Evolutionary conservation across 2,113 vertebrate species (phyloP).

Genomic region (Arvicanthis niloticus): DNA sequence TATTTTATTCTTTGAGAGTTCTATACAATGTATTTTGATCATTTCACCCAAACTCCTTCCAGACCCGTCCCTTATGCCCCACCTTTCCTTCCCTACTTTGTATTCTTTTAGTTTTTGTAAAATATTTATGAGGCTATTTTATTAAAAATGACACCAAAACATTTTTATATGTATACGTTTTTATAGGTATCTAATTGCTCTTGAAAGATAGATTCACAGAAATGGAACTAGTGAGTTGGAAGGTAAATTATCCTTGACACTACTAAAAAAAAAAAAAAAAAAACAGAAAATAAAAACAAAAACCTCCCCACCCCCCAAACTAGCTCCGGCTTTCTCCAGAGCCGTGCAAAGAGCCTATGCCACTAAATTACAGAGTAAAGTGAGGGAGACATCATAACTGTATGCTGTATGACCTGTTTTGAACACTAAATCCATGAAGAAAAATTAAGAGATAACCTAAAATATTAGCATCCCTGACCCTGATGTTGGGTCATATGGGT

Average conservation of each 20-base stretch:
- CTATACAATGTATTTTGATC: background rate
- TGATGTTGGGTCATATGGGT: background rate
- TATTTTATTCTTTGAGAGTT: background rate
- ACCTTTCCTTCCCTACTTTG: background rate
- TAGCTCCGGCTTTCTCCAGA: background rate
- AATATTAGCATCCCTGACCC: background rate
- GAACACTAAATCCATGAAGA: background rate
- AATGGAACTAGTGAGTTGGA: background rate
- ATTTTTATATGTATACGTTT: background rate
- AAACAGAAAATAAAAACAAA: background rate
- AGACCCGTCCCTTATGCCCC: background rate
- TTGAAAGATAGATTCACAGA: slow-evolving; percentile 31
- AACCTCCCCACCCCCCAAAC: background rate
- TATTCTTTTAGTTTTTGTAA: background rate
- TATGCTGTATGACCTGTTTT: background rate
- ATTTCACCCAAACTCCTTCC: background rate
- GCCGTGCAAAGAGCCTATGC: background rate
- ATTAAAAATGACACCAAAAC: background rate
- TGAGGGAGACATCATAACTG: background rate
- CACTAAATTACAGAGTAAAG: no score
- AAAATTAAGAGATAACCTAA: background rate
- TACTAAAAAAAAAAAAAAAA: background rate
- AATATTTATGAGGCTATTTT: background rate
- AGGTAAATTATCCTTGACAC: background rate
- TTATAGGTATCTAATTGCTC: background rate